phyloP scores from a whole-genome alignment of 2,113 vertebrate genomes.

The Clarias batrachus region DNA sequence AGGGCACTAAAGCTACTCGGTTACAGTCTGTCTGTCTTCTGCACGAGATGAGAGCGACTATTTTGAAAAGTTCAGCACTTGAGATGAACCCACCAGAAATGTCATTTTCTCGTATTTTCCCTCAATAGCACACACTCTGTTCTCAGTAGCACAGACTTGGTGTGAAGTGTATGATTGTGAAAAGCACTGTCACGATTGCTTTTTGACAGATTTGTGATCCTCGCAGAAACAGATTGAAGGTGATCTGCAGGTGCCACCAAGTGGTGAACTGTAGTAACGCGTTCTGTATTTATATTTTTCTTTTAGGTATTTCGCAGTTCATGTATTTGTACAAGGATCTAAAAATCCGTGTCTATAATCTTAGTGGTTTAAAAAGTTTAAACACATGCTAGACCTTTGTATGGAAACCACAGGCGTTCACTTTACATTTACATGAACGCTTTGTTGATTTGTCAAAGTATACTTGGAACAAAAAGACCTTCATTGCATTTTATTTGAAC shows the following conservation, averaged over 20 bases:
- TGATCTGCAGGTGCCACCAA: slow-evolving; percentile 59
- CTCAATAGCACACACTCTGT: slow-evolving; percentile 12
- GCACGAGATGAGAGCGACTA: not conserved
- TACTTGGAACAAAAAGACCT: too few relatives aligned
- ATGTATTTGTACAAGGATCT: not conserved
- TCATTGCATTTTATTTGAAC: too few relatives aligned
- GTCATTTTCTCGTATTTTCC: slow-evolving; percentile 7
- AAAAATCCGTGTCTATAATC: too few relatives aligned
- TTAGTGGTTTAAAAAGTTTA: too few relatives aligned
- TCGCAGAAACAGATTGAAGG: not conserved
- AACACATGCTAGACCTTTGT: too few relatives aligned
- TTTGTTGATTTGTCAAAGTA: too few relatives aligned
- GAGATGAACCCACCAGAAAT: slow-evolving; percentile 13
- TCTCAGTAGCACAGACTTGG: not conserved
- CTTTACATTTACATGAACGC: too few relatives aligned
- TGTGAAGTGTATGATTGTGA: not conserved
- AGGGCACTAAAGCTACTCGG: not conserved
- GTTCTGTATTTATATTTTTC: not conserved
- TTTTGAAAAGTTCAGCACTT: slow-evolving; percentile 25
- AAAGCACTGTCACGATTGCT: slow-evolving; percentile 28
- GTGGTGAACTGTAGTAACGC: slow-evolving; percentile 59
- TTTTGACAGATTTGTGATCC: slow-evolving; percentile 4
- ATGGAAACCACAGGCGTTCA: too few relatives aligned
- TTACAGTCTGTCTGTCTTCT: slow-evolving; percentile 17
- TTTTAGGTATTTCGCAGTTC: not conserved